Conservation (phyloP, 2,888 invertebrate genomes). For the Eulithis prunata region DNA sequence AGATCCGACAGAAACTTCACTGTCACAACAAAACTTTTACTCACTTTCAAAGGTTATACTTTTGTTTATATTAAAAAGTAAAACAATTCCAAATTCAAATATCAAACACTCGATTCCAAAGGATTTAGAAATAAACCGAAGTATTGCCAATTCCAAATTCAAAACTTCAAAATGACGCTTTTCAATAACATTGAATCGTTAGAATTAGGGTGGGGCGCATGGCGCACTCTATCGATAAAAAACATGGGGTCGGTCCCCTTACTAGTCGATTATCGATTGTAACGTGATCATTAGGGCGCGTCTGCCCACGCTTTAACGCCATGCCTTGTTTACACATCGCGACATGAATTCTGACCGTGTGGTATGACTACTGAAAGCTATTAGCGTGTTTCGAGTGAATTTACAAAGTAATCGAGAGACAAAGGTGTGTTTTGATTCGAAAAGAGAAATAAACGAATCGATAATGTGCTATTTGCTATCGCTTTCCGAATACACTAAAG, state of each 20-base stretch:
- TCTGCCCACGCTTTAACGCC: constrained; percentile 44
- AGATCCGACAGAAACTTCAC: constrained; percentile 30
- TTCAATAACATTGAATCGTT: constrained; percentile 32
- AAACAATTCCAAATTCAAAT: constrained; percentile 30
- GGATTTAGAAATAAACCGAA: constrained; percentile 33
- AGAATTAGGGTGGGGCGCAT: constrained; percentile 38
- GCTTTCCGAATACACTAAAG: constrained; percentile 2
- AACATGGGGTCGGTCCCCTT: constrained; percentile 44
- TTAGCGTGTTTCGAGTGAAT: constrained; percentile 42
- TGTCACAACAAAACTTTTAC: constrained; percentile 24
- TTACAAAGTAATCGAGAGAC: constrained; percentile 30
- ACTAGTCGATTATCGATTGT: constrained; percentile 52
- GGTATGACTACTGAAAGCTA: constrained; percentile 38
- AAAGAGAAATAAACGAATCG: constrained; percentile 11
- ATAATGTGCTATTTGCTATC: constrained; percentile 10
- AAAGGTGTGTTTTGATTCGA: constrained; percentile 27
- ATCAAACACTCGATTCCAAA: constrained; percentile 29
- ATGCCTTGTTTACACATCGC: constrained; percentile 50
- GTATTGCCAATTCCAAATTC: constrained; percentile 24
- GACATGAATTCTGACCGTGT: constrained; percentile 43
- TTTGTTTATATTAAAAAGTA: constrained; percentile 23
- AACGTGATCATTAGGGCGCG: constrained; percentile 54
- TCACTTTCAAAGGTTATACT: constrained; percentile 14
- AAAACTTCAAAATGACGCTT: constrained; percentile 30
- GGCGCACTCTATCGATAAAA: constrained; percentile 39